Evolutionary conservation across 2,113 vertebrate genomes (phyloP).

Genomic region (Cyrtonyx montezumae): DNA sequence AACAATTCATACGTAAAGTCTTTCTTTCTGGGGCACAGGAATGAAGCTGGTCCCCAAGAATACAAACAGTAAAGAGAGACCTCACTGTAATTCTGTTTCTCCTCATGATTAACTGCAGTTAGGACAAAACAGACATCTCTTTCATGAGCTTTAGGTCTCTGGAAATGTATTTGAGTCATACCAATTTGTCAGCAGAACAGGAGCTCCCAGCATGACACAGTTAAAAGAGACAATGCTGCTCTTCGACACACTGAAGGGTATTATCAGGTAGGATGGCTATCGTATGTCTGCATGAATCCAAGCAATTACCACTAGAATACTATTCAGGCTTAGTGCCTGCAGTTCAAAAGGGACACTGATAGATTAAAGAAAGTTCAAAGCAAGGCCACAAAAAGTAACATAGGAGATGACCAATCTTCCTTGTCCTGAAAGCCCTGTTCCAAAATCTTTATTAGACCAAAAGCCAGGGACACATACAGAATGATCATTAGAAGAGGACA

Average conservation of each 20-base stretch:
- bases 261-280: neutral
- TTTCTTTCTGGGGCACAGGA: constrained; percentile 53
- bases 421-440: neutral
- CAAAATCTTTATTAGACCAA: neutral
- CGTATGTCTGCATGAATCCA: neutral
- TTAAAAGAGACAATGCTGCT: constrained; percentile 22
- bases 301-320: neutral
- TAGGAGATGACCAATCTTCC: neutral
- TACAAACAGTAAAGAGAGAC: constrained; percentile 2
- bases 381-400: neutral
- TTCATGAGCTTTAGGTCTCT: constrained; percentile 28
- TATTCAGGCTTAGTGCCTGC: neutral
- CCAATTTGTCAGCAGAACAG: constrained; percentile 49
- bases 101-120: constrained; percentile 40
- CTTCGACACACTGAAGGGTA: neutral
- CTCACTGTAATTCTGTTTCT: constrained; percentile 36
- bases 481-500: neutral
- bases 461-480: neutral
- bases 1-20: constrained; percentile 48
- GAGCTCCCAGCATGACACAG: constrained; percentile 1
- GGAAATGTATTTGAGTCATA: constrained; percentile 36
- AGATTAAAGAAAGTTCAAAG: neutral
- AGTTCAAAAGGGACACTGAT: neutral
- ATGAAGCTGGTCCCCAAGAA: neutral
- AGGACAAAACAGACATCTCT: constrained; percentile 6